These are phyloP conservation scores for Penaeus chinensis DNA, from an alignment of 1,140 invertebrate genomes.

Conservation along the genomic window DNA sequence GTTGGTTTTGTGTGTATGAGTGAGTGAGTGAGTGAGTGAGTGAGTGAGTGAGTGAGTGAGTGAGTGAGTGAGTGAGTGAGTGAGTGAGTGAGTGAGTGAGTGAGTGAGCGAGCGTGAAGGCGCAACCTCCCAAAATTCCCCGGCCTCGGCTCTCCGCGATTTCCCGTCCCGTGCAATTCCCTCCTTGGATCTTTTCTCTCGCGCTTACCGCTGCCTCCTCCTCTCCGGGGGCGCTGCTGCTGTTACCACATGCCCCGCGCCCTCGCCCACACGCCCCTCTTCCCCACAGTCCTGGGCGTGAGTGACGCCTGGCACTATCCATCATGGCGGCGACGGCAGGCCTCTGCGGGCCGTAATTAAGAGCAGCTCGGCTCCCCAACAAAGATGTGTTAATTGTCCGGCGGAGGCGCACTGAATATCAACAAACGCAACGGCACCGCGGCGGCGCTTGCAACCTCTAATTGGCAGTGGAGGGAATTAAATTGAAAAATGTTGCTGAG, in stretches of 20 bases:
- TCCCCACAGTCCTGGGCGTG: conserved; percentile 8
- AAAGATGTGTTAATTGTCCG: conserved; percentile 44
- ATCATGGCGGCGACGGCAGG: conserved; percentile 26
- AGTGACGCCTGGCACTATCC: conserved; percentile 35
- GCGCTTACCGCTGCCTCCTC: neutral
- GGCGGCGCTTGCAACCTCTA: conserved; percentile 14
- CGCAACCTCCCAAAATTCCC: neutral
- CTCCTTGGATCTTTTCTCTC: neutral
- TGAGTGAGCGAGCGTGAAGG: too few relatives aligned
- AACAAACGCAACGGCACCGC: conserved; percentile 19
- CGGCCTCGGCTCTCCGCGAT: neutral
- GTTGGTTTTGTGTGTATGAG: too few relatives aligned
- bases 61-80: too few relatives aligned
- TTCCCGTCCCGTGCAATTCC: neutral
- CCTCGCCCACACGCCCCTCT: neutral
- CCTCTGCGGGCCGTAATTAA: conserved; percentile 20
- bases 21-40: too few relatives aligned
- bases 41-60: too few relatives aligned
- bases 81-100: too few relatives aligned
- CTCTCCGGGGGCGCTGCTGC: neutral
- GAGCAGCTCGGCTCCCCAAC: conserved; percentile 32
- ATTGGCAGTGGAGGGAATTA: neutral
- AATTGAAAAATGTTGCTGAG: neutral
- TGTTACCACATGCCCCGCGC: neutral
- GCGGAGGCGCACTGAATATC: conserved; percentile 18